These are phyloP conservation scores for Perognathus longimembris DNA, from an alignment of 2,113 vertebrate species.

Conservation along the genomic window DNA sequence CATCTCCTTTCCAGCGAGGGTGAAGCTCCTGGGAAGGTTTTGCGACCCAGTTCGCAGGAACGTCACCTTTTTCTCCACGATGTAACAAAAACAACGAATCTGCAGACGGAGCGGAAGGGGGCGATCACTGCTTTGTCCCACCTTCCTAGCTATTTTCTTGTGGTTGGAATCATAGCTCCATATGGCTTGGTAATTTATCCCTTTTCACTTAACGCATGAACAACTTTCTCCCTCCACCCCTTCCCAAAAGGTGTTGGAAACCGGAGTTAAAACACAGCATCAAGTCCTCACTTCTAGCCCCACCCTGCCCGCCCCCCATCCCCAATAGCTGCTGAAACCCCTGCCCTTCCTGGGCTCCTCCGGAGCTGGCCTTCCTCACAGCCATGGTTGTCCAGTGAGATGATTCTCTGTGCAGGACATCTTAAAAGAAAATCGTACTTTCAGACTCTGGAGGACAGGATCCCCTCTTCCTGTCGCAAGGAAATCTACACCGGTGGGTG, in stretches of 20 bases:
- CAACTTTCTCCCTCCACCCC: too few species aligned
- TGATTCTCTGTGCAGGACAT: neutral
- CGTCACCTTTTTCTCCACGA: neutral
- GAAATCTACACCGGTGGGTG: neutral
- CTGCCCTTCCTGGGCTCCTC: rapidly evolving
- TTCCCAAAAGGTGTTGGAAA: neutral
- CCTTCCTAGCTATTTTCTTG: neutral
- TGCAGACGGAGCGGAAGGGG: neutral
- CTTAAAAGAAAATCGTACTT: conserved; percentile 13
- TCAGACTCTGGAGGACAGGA: neutral
- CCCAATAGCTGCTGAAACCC: neutral
- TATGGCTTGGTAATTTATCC: neutral
- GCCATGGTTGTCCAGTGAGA: neutral
- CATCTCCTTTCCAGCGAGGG: neutral
- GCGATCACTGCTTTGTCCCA: neutral
- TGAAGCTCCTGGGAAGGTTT: neutral
- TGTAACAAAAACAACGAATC: conserved; percentile 23
- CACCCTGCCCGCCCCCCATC: neutral
- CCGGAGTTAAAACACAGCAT: neutral
- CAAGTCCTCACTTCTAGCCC: neutral
- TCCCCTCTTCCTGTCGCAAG: neutral
- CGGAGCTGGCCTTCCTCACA: neutral
- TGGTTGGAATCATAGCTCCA: neutral
- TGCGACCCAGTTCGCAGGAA: neutral
- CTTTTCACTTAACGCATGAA: neutral